These are phyloP conservation scores for Linyphia triangularis DNA, from an alignment of 2,888 invertebrate genomes.

Conservation along the genomic window DNA sequence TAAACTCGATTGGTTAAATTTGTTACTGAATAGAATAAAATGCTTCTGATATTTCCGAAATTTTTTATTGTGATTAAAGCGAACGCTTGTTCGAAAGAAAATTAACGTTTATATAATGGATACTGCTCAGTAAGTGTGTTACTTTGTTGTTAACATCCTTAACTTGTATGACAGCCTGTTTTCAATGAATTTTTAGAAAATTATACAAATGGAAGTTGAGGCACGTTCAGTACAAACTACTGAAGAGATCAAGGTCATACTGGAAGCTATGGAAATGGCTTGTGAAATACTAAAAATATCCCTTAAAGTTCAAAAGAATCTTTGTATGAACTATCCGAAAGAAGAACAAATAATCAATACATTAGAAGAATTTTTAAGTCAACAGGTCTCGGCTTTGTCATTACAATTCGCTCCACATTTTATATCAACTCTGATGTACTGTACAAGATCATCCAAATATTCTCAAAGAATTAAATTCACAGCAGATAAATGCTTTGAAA, in stretches of 20 bases:
- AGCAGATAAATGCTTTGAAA: slow-evolving; percentile 6
- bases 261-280: not conserved
- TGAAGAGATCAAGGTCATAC: not conserved
- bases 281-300: slow-evolving; percentile 6
- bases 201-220: not conserved
- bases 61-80: not conserved
- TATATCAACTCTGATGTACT: slow-evolving; percentile 15
- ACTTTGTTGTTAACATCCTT: too few relatives aligned
- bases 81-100: too few relatives aligned
- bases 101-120: too few relatives aligned
- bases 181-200: not conserved
- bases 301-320: not conserved
- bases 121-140: too few relatives aligned
- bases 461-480: not conserved
- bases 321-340: not conserved
- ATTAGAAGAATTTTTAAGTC: slow-evolving; percentile 12
- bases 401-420: slow-evolving; percentile 29
- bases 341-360: not conserved
- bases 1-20: too few relatives aligned
- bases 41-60: too few relatives aligned
- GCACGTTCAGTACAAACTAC: not conserved
- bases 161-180: too few relatives aligned
- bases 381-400: not conserved
- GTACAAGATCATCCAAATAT: not conserved
- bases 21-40: too few relatives aligned